Conservation (phyloP, 1,140 invertebrate species). For the Stegodyphus mimosarum region DNA sequence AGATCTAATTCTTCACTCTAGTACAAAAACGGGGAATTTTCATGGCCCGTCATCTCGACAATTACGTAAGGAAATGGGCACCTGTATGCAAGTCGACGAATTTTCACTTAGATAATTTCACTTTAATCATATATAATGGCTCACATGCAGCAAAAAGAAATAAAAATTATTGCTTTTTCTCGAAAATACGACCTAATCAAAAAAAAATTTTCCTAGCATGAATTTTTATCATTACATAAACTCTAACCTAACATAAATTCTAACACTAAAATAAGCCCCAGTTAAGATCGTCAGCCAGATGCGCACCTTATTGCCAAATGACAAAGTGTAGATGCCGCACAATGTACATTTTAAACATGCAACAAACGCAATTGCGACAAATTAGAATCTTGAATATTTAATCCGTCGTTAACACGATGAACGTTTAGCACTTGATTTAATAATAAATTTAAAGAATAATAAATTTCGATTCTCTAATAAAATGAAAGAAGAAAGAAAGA, state of each 20-base stretch:
- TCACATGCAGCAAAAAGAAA: too few species aligned
- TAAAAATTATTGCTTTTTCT: too few species aligned
- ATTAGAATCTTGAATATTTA: neutral
- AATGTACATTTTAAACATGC: neutral
- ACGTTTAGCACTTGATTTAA: constrained; percentile 1
- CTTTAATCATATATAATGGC: too few species aligned
- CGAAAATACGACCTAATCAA: constrained; percentile 4
- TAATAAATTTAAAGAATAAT: neutral
- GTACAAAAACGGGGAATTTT: too few species aligned
- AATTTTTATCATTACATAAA: too few species aligned
- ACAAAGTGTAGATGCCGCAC: neutral
- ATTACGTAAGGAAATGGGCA: too few species aligned
- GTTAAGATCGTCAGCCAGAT: neutral
- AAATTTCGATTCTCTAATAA: neutral
- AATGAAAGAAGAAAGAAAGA: neutral
- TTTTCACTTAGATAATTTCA: too few species aligned
- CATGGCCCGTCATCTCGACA: too few species aligned
- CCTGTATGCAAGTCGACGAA: too few species aligned
- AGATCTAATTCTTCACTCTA: too few species aligned
- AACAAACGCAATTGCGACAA: neutral
- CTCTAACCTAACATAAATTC: neutral
- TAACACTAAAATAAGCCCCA: neutral
- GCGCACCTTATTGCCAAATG: neutral
- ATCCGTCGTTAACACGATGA: neutral
- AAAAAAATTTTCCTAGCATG: too few species aligned